A percentile compares a stretch with the other conserved stretches of the same genome.
These are phyloP conservation scores for Chrysopilus asiliformis DNA, from an alignment of 2,888 invertebrate species.

Conservation along the genomic window DNA sequence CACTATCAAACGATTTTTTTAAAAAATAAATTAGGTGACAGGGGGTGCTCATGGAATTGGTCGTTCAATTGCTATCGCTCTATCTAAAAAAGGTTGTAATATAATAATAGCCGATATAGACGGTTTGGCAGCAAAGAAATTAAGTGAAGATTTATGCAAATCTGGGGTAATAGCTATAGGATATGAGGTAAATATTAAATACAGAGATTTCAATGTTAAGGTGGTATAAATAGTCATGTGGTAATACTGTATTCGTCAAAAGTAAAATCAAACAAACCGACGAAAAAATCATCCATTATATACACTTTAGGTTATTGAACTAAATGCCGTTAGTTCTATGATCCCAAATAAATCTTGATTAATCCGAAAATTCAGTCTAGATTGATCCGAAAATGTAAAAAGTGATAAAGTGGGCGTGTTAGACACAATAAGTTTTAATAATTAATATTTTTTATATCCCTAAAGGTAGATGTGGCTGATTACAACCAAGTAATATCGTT, in stretches of 20 bases:
- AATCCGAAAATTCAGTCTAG: no score
- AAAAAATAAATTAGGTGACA: constrained; percentile 37
- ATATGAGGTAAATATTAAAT: constrained; percentile 32
- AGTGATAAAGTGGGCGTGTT: no score
- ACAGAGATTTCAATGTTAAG: no score
- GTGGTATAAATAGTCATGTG: no score
- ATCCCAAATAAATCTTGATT: no score
- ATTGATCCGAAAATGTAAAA: no score
- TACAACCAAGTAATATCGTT: constrained; percentile 29
- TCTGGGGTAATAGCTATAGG: constrained; percentile 29
- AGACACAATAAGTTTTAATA: no score
- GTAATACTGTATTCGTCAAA: no score
- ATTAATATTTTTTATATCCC: background rate
- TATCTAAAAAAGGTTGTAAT: constrained; percentile 35
- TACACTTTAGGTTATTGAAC: no score
- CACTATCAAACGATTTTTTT: background rate
- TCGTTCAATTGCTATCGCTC: constrained; percentile 33
- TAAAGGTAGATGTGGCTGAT: constrained; percentile 35
- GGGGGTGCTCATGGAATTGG: constrained; percentile 39
- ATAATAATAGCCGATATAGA: constrained; percentile 34
- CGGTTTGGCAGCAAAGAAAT: constrained; percentile 29
- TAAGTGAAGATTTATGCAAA: constrained; percentile 27
- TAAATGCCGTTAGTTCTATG: no score
- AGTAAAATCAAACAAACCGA: no score
- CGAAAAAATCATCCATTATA: no score